Evolutionary conservation across 2,888 invertebrate species (phyloP), one percentile per base, ranked within the genome.

Genomic region (Acanthopleura granulata): DNA sequence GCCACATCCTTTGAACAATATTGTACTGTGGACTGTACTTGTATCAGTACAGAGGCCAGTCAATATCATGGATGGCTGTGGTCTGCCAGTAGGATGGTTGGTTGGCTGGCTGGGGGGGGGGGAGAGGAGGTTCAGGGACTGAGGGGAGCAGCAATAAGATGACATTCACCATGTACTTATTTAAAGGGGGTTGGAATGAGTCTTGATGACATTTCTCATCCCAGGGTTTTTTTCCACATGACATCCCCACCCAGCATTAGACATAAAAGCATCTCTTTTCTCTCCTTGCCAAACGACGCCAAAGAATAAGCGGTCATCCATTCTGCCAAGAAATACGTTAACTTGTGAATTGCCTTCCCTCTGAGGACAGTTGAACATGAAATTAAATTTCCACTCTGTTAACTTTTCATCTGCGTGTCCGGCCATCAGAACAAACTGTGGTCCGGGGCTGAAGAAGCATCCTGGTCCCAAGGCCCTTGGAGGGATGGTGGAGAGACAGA

Each of bases 321-420:
- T 66, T 66, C 66, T 27, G 4, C 29, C 22, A 66, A 57, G 27
- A 27, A 66, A 66, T 14, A 66, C 66, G 66, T 66, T 66, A 66
- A 66, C 66, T 66, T 66, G 66, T 66, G 66, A 66, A 66, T 66
- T 66, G 66, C 66, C 66, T 27, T 27, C 66, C 27, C 25, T 66
- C 12, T 6, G 27, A 27, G 29, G 22, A 66, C 66, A 66, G 66
- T 66, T 66, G 66, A 66, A 66, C 66, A 66, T 66, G 66, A 66
- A 66, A 66, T 66, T 66, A 66, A 66, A 66, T 66, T 66, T 66
- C 66, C 66, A 66, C 66, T 27, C 66, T 27, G 66, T 66, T 66
- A 66, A 66, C 22, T 66, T 66, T 66, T 66, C 66, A 66, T 66
- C 66, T 66, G 66, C 6, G 66, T 16, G 22, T 27, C 29, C 25